Conservation (phyloP, 1,140 invertebrate species). For the Aphis craccivora region DNA sequence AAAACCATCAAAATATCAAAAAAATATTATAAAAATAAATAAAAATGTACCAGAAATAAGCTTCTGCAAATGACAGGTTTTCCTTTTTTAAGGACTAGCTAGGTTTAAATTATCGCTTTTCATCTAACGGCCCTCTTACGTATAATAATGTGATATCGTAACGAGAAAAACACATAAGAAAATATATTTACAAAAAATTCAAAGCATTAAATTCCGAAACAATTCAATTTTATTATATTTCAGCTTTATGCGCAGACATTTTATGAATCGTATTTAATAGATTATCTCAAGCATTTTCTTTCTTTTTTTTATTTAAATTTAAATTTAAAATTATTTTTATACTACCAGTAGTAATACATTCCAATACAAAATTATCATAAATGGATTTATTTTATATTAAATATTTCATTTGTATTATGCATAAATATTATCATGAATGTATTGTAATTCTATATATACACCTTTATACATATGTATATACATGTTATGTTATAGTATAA, state of each 20-base stretch:
- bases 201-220: background rate
- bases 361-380: background rate
- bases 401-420: conserved; percentile 10
- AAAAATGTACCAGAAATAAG: background rate
- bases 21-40: background rate
- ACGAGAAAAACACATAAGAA: background rate
- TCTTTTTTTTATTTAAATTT: background rate
- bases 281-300: background rate
- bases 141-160: background rate
- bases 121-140: background rate
- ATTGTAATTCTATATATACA: background rate
- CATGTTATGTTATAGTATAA: background rate
- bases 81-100: background rate
- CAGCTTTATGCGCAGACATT: background rate
- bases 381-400: background rate
- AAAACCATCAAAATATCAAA: background rate
- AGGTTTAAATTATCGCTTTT: background rate
- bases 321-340: conserved; percentile 10
- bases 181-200: background rate
- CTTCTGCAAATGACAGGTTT: background rate
- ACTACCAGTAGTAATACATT: background rate
- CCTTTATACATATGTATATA: background rate
- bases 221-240: conserved; percentile 20
- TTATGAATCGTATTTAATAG: conserved; percentile 1
- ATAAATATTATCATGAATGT: conserved; percentile 1